Conservation (phyloP, 1,140 invertebrate genomes). For the Drosophila micromelanica region DNA sequence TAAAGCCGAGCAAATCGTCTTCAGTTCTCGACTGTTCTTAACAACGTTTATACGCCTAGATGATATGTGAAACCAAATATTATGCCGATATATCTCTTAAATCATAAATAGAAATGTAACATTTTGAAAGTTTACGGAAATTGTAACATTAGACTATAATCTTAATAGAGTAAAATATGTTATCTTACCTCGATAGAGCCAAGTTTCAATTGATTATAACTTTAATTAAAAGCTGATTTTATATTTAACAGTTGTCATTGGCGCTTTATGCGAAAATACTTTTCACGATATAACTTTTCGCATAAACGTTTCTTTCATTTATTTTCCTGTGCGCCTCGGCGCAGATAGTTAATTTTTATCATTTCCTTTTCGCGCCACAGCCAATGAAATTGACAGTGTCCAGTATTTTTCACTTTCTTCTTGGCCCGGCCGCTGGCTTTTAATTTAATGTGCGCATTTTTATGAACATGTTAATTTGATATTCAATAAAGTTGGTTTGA, state of each 20-base stretch:
- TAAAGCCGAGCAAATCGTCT: constrained; percentile 30
- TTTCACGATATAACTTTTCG: constrained; percentile 32
- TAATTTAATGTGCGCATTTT: constrained; percentile 82
- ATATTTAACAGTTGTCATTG: background rate
- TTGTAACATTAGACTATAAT: too few species aligned
- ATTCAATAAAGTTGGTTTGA: constrained; percentile 83
- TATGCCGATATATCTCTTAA: too few species aligned
- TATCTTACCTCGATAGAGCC: too few species aligned
- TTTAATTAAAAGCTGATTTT: background rate
- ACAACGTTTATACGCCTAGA: constrained; percentile 22
- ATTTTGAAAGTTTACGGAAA: too few species aligned
- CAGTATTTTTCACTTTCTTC: constrained; percentile 21
- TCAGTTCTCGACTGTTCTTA: constrained; percentile 3
- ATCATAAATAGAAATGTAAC: too few species aligned
- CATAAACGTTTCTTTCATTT: constrained; percentile 57
- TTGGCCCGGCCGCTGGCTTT: constrained; percentile 40
- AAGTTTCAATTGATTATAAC: too few species aligned
- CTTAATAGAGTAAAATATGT: too few species aligned
- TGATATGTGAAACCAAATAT: background rate
- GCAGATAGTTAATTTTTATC: constrained; percentile 76
- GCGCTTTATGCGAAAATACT: constrained; percentile 10
- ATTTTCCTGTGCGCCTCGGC: constrained; percentile 23
- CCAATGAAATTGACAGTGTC: constrained; percentile 60
- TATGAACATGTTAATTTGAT: constrained; percentile 84
- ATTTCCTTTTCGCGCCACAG: constrained; percentile 62